Conservation (phyloP, 2,113 vertebrate species). For the Cyprinodon brontotheroides region DNA sequence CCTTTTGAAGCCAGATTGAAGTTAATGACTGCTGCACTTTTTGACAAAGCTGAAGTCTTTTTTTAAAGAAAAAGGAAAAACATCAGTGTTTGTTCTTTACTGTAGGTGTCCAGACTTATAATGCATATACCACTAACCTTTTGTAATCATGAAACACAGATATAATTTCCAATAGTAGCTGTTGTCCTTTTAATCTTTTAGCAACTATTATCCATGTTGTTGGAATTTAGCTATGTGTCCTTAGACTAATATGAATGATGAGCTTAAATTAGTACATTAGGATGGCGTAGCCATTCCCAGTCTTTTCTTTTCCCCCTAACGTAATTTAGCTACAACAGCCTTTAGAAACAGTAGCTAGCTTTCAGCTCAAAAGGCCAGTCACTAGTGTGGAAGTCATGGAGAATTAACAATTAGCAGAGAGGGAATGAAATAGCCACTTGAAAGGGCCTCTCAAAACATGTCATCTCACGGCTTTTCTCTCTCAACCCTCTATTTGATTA, state of each 20-base stretch:
- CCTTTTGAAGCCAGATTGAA: no score
- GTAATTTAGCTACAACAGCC: no score
- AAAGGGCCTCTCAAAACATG: slow-evolving; percentile 71
- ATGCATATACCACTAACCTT: background rate
- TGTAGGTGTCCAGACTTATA: background rate
- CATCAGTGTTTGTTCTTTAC: background rate
- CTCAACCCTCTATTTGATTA: slow-evolving; percentile 53
- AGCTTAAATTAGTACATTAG: slow-evolving; percentile 34
- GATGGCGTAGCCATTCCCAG: slow-evolving; percentile 37
- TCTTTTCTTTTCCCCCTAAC: slow-evolving; percentile 17
- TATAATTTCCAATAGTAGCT: slow-evolving; percentile 3
- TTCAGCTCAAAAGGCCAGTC: slow-evolving; percentile 68
- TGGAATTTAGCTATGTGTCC: slow-evolving; percentile 41
- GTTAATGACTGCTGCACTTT: no score
- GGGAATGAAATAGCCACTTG: slow-evolving; percentile 77
- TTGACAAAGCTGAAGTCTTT: no score
- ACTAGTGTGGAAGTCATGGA: slow-evolving; percentile 65
- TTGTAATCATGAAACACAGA: background rate
- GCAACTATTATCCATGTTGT: slow-evolving; percentile 26
- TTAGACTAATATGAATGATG: slow-evolving; percentile 31
- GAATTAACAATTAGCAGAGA: slow-evolving; percentile 78
- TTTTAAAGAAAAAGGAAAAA: no score
- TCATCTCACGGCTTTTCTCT: slow-evolving; percentile 47
- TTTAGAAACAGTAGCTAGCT: slow-evolving; percentile 63
- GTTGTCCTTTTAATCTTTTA: slow-evolving; percentile 16